phyloP scores from a whole-genome alignment of 2,888 invertebrate genomes.

The Aplocera efformata region DNA sequence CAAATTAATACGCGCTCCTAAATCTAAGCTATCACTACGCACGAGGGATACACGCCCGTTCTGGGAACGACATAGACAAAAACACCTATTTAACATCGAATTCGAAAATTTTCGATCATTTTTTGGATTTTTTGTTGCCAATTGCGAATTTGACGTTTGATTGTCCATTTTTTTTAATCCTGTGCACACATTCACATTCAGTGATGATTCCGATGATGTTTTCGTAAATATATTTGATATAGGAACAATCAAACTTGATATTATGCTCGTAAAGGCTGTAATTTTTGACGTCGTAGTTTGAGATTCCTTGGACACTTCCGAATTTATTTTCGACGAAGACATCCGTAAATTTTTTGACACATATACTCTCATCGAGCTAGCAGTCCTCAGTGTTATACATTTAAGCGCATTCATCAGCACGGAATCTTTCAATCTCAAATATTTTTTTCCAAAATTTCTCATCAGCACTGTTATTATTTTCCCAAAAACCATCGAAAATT shows the following conservation, averaged over 20 bases:
- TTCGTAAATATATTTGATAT: too few species aligned
- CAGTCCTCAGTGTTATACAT: not conserved
- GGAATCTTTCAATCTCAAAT: not conserved
- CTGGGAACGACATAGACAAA: slow-evolving; percentile 10
- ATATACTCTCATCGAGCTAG: too few species aligned
- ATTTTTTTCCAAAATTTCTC: slow-evolving; percentile 4
- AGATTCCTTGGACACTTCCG: slow-evolving; percentile 4
- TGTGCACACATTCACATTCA: too few species aligned
- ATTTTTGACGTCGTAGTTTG: not conserved
- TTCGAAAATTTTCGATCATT: slow-evolving; percentile 7
- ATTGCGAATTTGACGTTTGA: not conserved
- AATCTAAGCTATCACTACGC: slow-evolving; percentile 32
- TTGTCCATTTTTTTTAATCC: too few species aligned
- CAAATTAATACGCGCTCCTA: slow-evolving; percentile 46
- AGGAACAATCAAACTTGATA: not conserved
- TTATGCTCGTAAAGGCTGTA: not conserved
- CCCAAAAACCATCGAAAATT: slow-evolving; percentile 6
- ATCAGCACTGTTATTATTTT: slow-evolving; percentile 7
- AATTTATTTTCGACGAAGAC: not conserved
- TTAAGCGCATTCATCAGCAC: slow-evolving; percentile 3
- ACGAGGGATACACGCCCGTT: slow-evolving; percentile 20
- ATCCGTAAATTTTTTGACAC: not conserved
- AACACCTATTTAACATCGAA: slow-evolving; percentile 11
- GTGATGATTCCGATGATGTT: not conserved
- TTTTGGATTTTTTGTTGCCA: too few species aligned